Evolutionary conservation across 2,888 invertebrate genomes (phyloP), one percentile per base, ranked within the genome.

Genomic region (Rapana venosa): DNA sequence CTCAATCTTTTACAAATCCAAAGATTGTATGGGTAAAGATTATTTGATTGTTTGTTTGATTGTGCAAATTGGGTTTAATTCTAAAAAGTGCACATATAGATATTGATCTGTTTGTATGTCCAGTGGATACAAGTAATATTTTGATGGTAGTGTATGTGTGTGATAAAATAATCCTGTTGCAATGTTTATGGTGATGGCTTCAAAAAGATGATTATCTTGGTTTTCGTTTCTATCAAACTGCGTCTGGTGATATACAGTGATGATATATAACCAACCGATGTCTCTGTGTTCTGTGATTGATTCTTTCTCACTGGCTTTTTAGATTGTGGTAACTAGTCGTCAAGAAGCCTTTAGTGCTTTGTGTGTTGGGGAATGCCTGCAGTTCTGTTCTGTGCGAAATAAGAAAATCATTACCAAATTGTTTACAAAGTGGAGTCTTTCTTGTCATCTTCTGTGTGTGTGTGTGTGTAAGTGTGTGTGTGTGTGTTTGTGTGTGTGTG

Each of bases 251-350:
- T 47, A 47, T 47, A 47, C 47, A 17, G 1, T 79, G 32, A 30
- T 32, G 22, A 11, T 13, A 26, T 79, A 20, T 79, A 17, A 79
- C 77, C 13, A 17, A 79, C 77, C 13, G 74, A 11, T 32, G 35
- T 79, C 32, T 32, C 6, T 32, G 35, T 79, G 15, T 17, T 30
- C 77, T 79, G 77, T 79, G 77, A 79, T 79, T 79, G 32, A 13
- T 15, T 11, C 32, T 79, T 17, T 0, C n/a, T n/a, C n/a, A n/a
- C 26, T 15, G 20, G 77, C 77, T 79, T 79, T 79, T 32, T 20
- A 20, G n/a, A 26, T 79, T 79, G 77, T 79, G 77, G 77, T 79
- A 32, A 79, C 77, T 79, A 79, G 77, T 79, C 32, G 15, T 35
- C 74, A 15, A 79, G n/a, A 15, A 79, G 77, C 77, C 77, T 0